Percentiles rank a stretch among this genome's conserved stretches.
phyloP scores from a whole-genome alignment of 1,140 invertebrate species.

The Wasmannia auropunctata region DNA sequence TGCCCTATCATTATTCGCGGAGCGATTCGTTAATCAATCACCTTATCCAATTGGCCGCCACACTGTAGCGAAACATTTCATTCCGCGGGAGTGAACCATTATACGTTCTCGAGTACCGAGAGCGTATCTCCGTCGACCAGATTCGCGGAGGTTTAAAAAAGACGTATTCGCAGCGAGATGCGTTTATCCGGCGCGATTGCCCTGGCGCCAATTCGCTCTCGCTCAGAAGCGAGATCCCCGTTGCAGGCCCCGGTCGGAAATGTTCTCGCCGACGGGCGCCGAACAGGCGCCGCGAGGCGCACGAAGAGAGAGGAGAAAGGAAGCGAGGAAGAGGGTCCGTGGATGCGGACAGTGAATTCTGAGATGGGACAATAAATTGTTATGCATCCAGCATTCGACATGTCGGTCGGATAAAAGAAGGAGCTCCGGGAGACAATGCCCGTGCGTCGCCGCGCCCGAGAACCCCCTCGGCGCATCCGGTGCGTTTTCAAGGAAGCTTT shows the following conservation, averaged over 20 bases:
- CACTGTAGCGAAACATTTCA: constrained; percentile 46
- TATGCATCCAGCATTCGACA: constrained; percentile 81
- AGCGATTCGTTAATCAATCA: constrained; percentile 73
- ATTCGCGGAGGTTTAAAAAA: background rate
- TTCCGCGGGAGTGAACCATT: constrained; percentile 59
- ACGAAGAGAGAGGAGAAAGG: constrained; percentile 58
- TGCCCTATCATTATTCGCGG: constrained; percentile 70
- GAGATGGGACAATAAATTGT: constrained; percentile 77
- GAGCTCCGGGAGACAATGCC: constrained; percentile 79
- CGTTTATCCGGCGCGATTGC: constrained; percentile 4
- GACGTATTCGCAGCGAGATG: background rate
- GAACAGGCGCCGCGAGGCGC: constrained; percentile 51
- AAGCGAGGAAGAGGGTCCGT: constrained; percentile 54
- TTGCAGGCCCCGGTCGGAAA: constrained; percentile 63
- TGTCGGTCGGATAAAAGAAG: constrained; percentile 83
- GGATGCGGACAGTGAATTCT: constrained; percentile 70
- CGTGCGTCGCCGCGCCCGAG: constrained; percentile 73
- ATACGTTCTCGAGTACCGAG: background rate
- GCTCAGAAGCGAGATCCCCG: background rate
- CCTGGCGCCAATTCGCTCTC: background rate
- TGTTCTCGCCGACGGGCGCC: constrained; percentile 58
- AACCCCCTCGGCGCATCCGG: constrained; percentile 79
- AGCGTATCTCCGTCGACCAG: background rate
- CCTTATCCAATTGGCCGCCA: constrained; percentile 65
- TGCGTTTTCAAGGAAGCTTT: constrained; percentile 82